A percentile compares a stretch with the other conserved stretches of the same genome.
phyloP scores from a whole-genome alignment of 2,113 vertebrate species.

The Aythya baeri region DNA sequence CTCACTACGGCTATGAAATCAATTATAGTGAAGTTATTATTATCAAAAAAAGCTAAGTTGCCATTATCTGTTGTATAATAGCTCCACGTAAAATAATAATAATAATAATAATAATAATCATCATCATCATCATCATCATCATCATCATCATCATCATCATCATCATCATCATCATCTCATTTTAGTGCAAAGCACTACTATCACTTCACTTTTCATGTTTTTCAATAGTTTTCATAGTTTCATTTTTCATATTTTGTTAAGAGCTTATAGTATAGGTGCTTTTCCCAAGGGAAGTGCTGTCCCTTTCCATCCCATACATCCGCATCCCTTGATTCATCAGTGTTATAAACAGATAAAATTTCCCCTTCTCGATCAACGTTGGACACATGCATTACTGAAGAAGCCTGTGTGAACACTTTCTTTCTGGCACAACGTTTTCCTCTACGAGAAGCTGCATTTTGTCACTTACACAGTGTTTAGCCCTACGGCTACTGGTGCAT shows the following conservation, averaged over 20 bases:
- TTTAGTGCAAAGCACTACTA: neutral
- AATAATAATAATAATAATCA: too few relatives aligned
- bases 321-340: neutral
- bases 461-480: neutral
- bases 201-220: neutral
- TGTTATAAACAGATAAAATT: neutral
- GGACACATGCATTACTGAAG: neutral
- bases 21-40: neutral
- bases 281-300: neutral
- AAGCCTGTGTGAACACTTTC: rapidly evolving
- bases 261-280: neutral
- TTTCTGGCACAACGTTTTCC: neutral
- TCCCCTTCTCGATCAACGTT: neutral
- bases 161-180: neutral
- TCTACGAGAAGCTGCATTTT: neutral
- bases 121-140: too few relatives aligned
- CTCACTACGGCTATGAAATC: neutral
- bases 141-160: too few relatives aligned
- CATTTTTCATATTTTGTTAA: neutral
- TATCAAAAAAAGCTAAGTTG: neutral
- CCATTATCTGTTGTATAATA: neutral
- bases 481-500: neutral
- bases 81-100: neutral
- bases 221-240: neutral
- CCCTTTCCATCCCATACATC: neutral